These are phyloP conservation scores for Drosophila santomea DNA, from an alignment of 1,140 invertebrate species.

Conservation along the genomic window DNA sequence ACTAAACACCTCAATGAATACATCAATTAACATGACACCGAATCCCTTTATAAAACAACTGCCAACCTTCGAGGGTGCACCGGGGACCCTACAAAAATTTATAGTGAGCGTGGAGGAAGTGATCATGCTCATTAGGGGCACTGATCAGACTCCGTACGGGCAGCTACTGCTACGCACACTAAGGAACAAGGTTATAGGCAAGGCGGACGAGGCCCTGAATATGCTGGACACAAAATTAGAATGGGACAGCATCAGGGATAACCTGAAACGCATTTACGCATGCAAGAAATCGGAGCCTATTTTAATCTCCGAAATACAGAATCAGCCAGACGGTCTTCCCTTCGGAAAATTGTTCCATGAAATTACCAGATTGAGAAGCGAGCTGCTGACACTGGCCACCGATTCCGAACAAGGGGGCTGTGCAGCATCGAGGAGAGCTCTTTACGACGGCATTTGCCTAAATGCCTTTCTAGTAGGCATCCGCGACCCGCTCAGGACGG, in stretches of 20 bases:
- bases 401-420: not conserved
- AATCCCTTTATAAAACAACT: not conserved
- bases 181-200: no score
- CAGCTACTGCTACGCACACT: no score
- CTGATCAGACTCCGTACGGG: no score
- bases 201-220: no score
- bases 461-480: not conserved
- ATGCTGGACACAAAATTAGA: no score
- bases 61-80: no score
- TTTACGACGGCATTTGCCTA: not conserved
- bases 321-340: not conserved
- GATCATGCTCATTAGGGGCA: no score
- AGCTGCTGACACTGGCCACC: not conserved
- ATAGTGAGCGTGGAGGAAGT: no score
- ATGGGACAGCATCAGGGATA: no score
- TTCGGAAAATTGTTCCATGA: not conserved
- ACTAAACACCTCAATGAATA: not conserved
- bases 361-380: not conserved
- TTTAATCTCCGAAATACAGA: not conserved
- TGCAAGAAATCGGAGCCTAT: not conserved
- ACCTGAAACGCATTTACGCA: not conserved
- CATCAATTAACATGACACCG: not conserved
- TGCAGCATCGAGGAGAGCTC: conserved; percentile 1
- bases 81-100: no score
- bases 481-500: not conserved